phyloP scores from a whole-genome alignment of 2,113 vertebrate species.

The Microcebus tavaratra region DNA sequence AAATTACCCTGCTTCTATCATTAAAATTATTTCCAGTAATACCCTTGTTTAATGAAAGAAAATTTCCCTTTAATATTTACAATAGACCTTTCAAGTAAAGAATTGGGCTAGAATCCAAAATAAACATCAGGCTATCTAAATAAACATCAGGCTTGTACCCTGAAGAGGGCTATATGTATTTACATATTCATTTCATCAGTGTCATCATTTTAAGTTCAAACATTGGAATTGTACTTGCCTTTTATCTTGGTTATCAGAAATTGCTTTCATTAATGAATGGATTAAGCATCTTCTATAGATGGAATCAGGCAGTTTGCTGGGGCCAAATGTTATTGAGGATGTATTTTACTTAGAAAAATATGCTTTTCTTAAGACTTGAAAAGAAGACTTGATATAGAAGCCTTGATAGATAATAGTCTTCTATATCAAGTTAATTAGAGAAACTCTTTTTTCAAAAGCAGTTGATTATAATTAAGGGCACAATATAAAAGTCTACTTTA shows the following conservation, averaged over 20 bases:
- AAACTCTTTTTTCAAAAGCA: slow-evolving; percentile 32
- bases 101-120: slow-evolving; percentile 56
- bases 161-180: slow-evolving; percentile 55
- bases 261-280: slow-evolving; percentile 67
- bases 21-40: slow-evolving; percentile 72
- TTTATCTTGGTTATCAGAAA: slow-evolving; percentile 69
- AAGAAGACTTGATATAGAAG: not conserved
- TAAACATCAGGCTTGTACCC: not conserved
- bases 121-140: slow-evolving; percentile 56
- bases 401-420: not conserved
- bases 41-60: slow-evolving; percentile 58
- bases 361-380: not conserved
- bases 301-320: slow-evolving; percentile 46
- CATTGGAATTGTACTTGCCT: slow-evolving; percentile 65
- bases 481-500: slow-evolving; percentile 39
- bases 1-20: slow-evolving; percentile 20
- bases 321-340: slow-evolving; percentile 5
- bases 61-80: slow-evolving; percentile 61
- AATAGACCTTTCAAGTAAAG: slow-evolving; percentile 65
- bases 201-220: slow-evolving; percentile 64
- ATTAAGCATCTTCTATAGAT: slow-evolving; percentile 54
- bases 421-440: slow-evolving; percentile 56
- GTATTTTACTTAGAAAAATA: slow-evolving; percentile 62
- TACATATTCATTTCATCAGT: slow-evolving; percentile 68
- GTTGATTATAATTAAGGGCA: slow-evolving; percentile 63